phyloP scores from a whole-genome alignment of 2,113 vertebrate species.

The Tapirus terrestris region DNA sequence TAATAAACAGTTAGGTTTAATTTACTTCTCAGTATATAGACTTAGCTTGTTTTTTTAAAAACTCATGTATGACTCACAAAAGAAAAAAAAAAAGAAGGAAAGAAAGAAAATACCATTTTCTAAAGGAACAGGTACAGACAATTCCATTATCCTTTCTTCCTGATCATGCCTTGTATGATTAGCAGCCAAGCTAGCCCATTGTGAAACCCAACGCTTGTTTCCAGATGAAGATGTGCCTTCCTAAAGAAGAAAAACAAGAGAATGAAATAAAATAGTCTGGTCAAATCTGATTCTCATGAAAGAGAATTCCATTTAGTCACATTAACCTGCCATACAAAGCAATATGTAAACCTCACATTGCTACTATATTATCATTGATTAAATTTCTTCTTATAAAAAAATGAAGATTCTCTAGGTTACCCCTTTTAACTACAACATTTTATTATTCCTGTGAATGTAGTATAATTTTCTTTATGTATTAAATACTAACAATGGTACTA shows the following conservation, averaged over 20 bases:
- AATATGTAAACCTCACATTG: neutral
- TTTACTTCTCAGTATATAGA: conserved; percentile 1
- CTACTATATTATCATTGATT: neutral
- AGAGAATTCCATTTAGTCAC: neutral
- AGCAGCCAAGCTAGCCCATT: conserved; percentile 97
- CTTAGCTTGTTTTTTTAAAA: conserved; percentile 14
- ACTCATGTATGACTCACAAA: neutral
- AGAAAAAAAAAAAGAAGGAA: neutral
- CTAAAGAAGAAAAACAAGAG: conserved; percentile 71
- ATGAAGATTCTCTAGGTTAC: neutral
- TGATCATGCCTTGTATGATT: conserved; percentile 96
- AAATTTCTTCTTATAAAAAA: neutral
- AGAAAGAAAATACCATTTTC: conserved; percentile 90
- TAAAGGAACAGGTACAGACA: conserved; percentile 87
- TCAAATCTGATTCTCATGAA: neutral
- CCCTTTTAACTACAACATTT: neutral
- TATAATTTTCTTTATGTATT: neutral
- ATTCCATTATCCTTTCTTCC: conserved; percentile 91
- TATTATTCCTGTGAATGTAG: neutral
- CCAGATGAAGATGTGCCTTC: conserved; percentile 89
- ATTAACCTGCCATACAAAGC: neutral
- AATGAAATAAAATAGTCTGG: neutral
- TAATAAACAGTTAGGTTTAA: conserved; percentile 8
- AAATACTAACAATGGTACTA: neutral
- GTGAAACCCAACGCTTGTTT: conserved; percentile 95